These are phyloP conservation scores for Oikopleura albicans DNA, from an alignment of 23 tunicate species.

Conservation along the genomic window DNA sequence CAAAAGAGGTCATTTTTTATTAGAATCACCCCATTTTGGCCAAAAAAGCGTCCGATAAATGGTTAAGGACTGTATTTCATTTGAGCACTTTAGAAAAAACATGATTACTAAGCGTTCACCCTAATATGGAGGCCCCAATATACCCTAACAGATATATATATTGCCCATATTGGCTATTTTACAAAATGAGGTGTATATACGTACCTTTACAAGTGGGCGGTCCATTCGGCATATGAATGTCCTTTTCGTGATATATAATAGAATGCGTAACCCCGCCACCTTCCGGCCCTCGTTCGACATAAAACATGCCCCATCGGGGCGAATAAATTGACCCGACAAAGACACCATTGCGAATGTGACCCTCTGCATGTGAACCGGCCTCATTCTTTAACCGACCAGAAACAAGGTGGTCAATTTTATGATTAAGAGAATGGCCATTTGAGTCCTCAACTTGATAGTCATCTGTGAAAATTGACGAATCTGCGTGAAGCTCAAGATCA, in stretches of 20 bases:
- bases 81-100: no score
- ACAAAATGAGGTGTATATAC: no score
- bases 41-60: no score
- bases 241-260: conserved; percentile 65
- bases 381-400: not conserved
- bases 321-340: not conserved
- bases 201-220: not conserved
- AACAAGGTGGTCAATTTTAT: not conserved
- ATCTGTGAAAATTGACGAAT: not conserved
- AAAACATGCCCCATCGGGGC: not conserved
- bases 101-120: no score
- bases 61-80: no score
- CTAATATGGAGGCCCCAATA: no score
- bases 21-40: no score
- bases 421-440: not conserved
- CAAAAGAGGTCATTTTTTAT: no score
- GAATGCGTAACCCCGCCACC: conserved; percentile 27
- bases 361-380: not conserved
- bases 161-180: no score
- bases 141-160: no score
- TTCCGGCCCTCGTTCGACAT: not conserved
- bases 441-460: not conserved
- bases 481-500: not conserved
- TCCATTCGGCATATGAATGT: conserved; percentile 22
- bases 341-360: not conserved